Base-by-base conservation (phyloP, 2,797 vertebrate species). In the Nothura maculosa region DNA sequence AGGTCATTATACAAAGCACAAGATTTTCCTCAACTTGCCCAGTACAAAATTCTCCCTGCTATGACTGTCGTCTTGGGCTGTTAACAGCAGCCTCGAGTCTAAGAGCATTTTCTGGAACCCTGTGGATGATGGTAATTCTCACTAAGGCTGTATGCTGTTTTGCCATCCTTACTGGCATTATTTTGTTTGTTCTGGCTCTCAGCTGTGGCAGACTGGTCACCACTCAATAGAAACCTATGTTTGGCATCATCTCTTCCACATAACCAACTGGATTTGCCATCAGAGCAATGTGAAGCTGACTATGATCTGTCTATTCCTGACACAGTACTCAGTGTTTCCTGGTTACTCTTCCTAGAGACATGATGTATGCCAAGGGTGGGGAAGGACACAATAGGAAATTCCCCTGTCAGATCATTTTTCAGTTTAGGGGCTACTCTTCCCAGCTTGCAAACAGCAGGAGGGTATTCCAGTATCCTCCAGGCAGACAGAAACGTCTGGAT, bases 201-300 rank as follows among this genome's bases (percentile, higher is more conserved):
- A 82, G 64, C 57, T 45, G 55, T 40, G 30, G 40, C 6, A 9
- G 19, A 57, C 18, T n/a, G 69, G 22, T 67, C 47, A 9, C 27
- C 6, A 28, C 11, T n/a, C 36, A 43, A 25, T 48, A 52, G 69
- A 85, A 40, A 70, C 62, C 40, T 92, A 4, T n/a, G 18, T 19
- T 48, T 70, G 54, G 88, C 43, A 70, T 54, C 24, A 12, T 38
- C 78, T 60, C 60, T 85, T 73, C 77, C 60, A 60, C 45, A n/a
- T 72, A 25, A 52, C 30, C 12, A 48, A 6, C n/a, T n/a, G 32
- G 42, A 62, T 60, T 43, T 78, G n/a, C 40, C 5, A 0, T 42
- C 55, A 34, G 12, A 81, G 28, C 57, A 75, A 21, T 3, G 10
- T 4, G 8, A 74, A 88, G 61, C 42, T 62, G 43, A 90, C 1